Base-by-base conservation (phyloP, 2,888 invertebrate species). In the Cremastinae sp. region DNA sequence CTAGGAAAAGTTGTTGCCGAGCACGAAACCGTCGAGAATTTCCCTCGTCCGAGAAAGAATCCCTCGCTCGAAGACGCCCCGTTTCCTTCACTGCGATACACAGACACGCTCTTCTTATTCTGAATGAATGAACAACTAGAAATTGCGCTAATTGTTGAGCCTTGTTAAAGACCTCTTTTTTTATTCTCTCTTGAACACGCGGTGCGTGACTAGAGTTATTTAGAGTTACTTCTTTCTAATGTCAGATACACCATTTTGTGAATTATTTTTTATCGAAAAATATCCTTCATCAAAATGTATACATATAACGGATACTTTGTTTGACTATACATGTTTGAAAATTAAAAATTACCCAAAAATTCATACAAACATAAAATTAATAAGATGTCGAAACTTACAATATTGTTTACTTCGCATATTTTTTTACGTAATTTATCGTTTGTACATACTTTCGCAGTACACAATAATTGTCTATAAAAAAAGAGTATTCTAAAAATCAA, bases 51-150 rank as follows among this genome's bases (percentile, higher is more conserved):
- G 58, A 10, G 16, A 12, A 58, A 41, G 38, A 22, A 41, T 64
- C 59, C 34, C 16, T 58, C 71, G 61, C 8, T 12, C 49, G 38
- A 66, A 65, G 61, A 62, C 66, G 59, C 59, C 54, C 22, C 56
- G 51, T 49, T 45, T 36, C 54, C 18, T 36, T 34, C 68, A 22
- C 64, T 38, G 43, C 61, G 69, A 66, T 56, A 47, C 34, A 66
- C 45, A 34, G 43, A 80, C 79, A 80, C 72, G 80, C 80, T 83
- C 74, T 75, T 82, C 85, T 86, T 87, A 85, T 85, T 86, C 83
- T 84, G 84, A 88, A 87, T 86, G 86, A 86, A 87, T 86, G 85
- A 87, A 84, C 84, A 84, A 84, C 84, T 80, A 82, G 82, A 87
- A 86, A 86, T 85, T 86, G 83, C 82, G 82, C 80, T 84, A 84